Percentiles rank a stretch among this genome's conserved stretches.
These are phyloP conservation scores for Atrichornis clamosus DNA, from an alignment of 2,113 vertebrate species.

Conservation along the genomic window DNA sequence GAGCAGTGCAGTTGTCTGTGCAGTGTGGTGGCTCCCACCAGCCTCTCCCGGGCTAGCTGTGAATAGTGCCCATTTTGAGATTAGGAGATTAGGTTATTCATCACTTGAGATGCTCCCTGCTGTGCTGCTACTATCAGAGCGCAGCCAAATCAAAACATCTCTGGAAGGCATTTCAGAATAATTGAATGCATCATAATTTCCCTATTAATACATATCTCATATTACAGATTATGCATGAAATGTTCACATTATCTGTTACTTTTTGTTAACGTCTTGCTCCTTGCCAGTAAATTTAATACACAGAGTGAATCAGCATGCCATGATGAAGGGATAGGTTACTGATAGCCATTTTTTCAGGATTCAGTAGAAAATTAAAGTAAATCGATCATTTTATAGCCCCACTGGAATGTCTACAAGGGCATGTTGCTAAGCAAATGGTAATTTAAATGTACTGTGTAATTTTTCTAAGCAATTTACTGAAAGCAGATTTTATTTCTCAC, in stretches of 20 bases:
- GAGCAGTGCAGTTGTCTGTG: slow-evolving; percentile 44
- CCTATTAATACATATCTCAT: slow-evolving; percentile 98
- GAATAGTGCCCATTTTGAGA: slow-evolving; percentile 90
- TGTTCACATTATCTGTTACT: slow-evolving; percentile 90
- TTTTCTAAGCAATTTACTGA: slow-evolving; percentile 85
- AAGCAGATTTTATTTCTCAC: slow-evolving; percentile 80
- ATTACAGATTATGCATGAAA: slow-evolving; percentile 91
- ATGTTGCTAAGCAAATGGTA: slow-evolving; percentile 90
- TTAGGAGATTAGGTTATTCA: slow-evolving; percentile 99
- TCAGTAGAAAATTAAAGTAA: slow-evolving; percentile 88
- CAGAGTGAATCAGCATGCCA: slow-evolving; percentile 80
- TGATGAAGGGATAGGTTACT: slow-evolving; percentile 83
- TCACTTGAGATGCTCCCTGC: slow-evolving; percentile 90
- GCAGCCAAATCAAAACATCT: slow-evolving; percentile 94
- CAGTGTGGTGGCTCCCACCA: slow-evolving; percentile 78
- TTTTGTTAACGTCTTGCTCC: slow-evolving; percentile 88
- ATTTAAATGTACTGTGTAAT: slow-evolving; percentile 86
- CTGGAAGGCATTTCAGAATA: slow-evolving; percentile 94
- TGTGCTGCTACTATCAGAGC: slow-evolving; percentile 84
- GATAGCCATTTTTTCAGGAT: slow-evolving; percentile 80
- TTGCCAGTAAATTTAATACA: slow-evolving; percentile 88
- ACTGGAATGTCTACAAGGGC: slow-evolving; percentile 80
- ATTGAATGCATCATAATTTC: slow-evolving; percentile 98
- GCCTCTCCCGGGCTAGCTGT: slow-evolving; percentile 80
- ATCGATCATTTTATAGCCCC: slow-evolving; percentile 87